Evolutionary conservation across 2,888 invertebrate species (phyloP), one percentile per base, ranked within the genome.

Genomic region (Liopterus haemorrhoidalis): DNA sequence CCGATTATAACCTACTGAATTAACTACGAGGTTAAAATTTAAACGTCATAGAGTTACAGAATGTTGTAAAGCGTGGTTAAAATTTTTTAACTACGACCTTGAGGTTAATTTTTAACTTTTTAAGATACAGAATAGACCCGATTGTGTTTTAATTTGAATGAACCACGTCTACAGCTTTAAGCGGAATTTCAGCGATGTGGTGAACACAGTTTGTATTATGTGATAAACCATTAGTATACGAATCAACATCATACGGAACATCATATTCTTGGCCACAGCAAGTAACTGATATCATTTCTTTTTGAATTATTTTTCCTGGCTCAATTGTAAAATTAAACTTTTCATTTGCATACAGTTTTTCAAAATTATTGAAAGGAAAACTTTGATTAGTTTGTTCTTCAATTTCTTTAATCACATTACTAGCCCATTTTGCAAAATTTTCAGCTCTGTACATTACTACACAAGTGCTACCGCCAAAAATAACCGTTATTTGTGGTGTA

Each of bases 291-390:
- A 45, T 18, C 3, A 27, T 32, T 38, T 45, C 45, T 9, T 45
- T 45, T 14, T 45, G 45, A n/a, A 45, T 45, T n/a, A 45, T 45
- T 27, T 24, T 25, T 5, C 45, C 45, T 1, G 45, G 45, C 2
- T 33, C 14, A 14, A 45, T 27, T 5, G 45, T 45, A 14, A 45
- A 45, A 18, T 45, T 45, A 9, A 45, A 2, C 3, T 21, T 33
- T 8, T 11, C 18, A 21, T 21, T 30, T 8, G 45, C 39, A 9
- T n/a, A n/a, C n/a, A n/a, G n/a, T n/a, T n/a, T n/a, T n/a, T n/a
- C n/a, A n/a, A n/a, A n/a, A n/a, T n/a, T n/a, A 12, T 18, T 12
- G 4, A 38, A 12, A 25, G 45, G 45, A 20, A 45, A 45, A 5
- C 25, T 14, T 6, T 9, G 6, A n/a, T 14, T 16, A n/a, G 45